Conservation (phyloP, 2,113 vertebrate genomes). For the Bujurquina vittata region DNA sequence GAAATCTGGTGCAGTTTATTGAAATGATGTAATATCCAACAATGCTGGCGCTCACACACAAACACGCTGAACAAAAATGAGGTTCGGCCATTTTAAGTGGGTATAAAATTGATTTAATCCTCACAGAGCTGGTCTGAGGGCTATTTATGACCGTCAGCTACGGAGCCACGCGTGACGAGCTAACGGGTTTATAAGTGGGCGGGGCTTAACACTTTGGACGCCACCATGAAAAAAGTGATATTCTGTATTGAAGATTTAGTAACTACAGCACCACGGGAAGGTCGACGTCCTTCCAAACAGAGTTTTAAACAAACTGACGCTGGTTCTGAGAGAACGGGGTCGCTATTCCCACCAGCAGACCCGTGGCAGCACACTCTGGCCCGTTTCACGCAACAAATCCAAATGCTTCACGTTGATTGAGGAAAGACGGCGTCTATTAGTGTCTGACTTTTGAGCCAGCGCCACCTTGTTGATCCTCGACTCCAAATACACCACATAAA, state of each 20-base stretch:
- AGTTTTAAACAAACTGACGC: neutral
- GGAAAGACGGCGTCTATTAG: neutral
- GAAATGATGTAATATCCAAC: neutral
- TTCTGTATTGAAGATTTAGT: neutral
- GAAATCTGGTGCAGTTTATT: neutral
- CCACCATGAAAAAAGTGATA: no score
- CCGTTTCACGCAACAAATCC: neutral
- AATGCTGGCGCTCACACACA: no score
- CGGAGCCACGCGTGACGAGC: neutral
- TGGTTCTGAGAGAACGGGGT: neutral
- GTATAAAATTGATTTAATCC: neutral
- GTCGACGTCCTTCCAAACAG: neutral
- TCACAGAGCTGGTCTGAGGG: neutral
- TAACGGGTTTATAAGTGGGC: neutral
- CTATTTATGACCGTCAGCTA: no score
- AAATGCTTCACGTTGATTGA: neutral
- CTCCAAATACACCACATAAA: neutral
- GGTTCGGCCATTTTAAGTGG: neutral
- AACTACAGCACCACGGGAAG: neutral
- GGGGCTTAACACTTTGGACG: neutral
- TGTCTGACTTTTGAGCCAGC: fast-evolving
- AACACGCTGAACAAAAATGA: no score
- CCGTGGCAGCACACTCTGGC: fast-evolving
- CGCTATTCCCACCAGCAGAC: neutral
- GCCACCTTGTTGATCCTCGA: neutral